Evolutionary conservation across 1,140 invertebrate species (phyloP).

Genomic region (Apis cerana): DNA sequence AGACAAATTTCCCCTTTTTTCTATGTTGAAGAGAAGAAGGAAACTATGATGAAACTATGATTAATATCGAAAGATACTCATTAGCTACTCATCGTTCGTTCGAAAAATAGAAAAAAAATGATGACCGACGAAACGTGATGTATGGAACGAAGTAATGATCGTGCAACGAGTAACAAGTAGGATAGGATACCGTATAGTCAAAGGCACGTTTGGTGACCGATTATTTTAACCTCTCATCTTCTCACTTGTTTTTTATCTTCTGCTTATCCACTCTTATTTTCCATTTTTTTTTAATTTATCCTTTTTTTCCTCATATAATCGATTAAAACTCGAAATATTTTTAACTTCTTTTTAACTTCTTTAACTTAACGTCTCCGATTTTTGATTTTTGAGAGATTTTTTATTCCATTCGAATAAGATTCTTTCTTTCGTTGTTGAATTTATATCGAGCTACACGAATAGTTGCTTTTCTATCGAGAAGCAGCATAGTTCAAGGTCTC

Average conservation of each 20-base stretch:
- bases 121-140: slow-evolving; percentile 57
- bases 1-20: not conserved
- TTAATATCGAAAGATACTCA: not conserved
- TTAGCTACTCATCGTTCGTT: slow-evolving; percentile 2
- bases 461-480: not conserved
- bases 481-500: slow-evolving; percentile 27
- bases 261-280: not conserved
- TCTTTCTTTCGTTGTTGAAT: not conserved
- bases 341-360: not conserved
- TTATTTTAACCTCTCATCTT: slow-evolving; percentile 45
- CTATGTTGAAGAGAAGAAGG: not conserved
- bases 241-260: not conserved
- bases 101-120: not conserved
- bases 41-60: not conserved
- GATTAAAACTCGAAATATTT: not conserved
- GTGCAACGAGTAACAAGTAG: slow-evolving; percentile 64
- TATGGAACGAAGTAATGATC: slow-evolving; percentile 65
- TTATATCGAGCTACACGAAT: not conserved
- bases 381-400: not conserved
- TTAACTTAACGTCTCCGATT: not conserved
- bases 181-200: slow-evolving; percentile 68
- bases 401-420: too few species aligned
- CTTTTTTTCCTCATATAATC: not conserved
- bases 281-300: not conserved
- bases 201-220: slow-evolving; percentile 61